Evolutionary conservation across 2,797 vertebrate species (phyloP), one percentile per base, ranked within the genome.

Genomic region (Liparis tanakae): DNA sequence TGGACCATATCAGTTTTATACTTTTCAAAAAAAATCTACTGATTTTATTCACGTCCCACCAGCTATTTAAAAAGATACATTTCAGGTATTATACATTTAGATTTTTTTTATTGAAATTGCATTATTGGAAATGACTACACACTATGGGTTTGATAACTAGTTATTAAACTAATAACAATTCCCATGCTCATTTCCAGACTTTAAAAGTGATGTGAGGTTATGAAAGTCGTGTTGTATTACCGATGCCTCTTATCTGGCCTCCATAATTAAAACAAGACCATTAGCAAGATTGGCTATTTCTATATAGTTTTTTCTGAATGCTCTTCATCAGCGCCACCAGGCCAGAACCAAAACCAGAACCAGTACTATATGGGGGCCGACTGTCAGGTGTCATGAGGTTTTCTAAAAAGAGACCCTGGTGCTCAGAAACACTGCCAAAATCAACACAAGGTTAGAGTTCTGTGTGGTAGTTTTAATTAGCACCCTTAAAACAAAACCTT

Each of bases 401-500:
- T n/a, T n/a, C n/a, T n/a, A n/a, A n/a, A n/a, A n/a, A n/a, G n/a
- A n/a, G n/a, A n/a, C n/a, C n/a, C n/a, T n/a, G n/a, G n/a, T n/a
- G n/a, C n/a, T n/a, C n/a, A n/a, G n/a, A n/a, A n/a, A n/a, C n/a
- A n/a, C n/a, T n/a, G n/a, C n/a, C n/a, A n/a, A n/a, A n/a, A n/a
- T n/a, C n/a, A n/a, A n/a, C n/a, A n/a, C n/a, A n/a, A n/a, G n/a
- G n/a, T n/a, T n/a, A n/a, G n/a, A n/a, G n/a, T n/a, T n/a, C n/a
- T n/a, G n/a, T n/a, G n/a, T n/a, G n/a, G n/a, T n/a, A n/a, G n/a
- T n/a, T n/a, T n/a, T n/a, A n/a, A n/a, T n/a, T n/a, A n/a, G 44
- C 44, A 17, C 6, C 1, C 70, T 58, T 43, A 46, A 74, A 72
- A 54, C 62, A 33, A 65, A 72, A 67, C 66, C 56, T 30, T 43